Base-by-base conservation (phyloP, 1,140 invertebrate genomes). In the Microplitis mediator region DNA sequence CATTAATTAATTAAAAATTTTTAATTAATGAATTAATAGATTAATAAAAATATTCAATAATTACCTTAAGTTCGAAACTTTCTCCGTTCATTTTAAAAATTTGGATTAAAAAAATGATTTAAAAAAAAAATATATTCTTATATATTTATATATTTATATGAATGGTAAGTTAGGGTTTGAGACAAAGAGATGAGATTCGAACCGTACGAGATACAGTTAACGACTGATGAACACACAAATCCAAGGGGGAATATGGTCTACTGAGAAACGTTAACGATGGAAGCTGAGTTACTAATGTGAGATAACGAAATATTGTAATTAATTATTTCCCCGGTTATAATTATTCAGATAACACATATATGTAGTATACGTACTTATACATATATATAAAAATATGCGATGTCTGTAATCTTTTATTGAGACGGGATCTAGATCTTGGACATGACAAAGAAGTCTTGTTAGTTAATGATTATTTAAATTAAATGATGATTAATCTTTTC, bases 131-230 rank as follows among this genome's bases (percentile, higher is more conserved):
- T 23, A 23, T 23, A 23, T 23, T n/a, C n/a, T 1, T 70, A 56
- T 72, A 70, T 64, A 62, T 51, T 14, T 6, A 52, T 56, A 36
- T 56, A 36, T 69, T 16, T 56, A 67, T 34, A n/a, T 16, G 9
- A 31, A 67, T 0, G 39, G 31, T 45, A 36, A 16, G 13, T 39
- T 36, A 6, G 36, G 8, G 50, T 36, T 13, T 34, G 4, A 8
- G 4, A 35, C 3, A 14, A 35, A 35, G 8, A 13, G n/a, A 9
- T 9, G 35, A 61, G 67, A 69, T 45, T 60, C 67, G 31, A 36
- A 36, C 54, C 16, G 67, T 31, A 45, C 56, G 54, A 69, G 56
- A 11, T 23, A 31, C 35, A 61, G 36, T 69, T 60, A 45, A 16
- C 56, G 36, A 69, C 67, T 69, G 67, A 61, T 39, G 32, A 36